Evolutionary conservation across 2,888 invertebrate species (phyloP).

Genomic region (Netelia melanura): DNA sequence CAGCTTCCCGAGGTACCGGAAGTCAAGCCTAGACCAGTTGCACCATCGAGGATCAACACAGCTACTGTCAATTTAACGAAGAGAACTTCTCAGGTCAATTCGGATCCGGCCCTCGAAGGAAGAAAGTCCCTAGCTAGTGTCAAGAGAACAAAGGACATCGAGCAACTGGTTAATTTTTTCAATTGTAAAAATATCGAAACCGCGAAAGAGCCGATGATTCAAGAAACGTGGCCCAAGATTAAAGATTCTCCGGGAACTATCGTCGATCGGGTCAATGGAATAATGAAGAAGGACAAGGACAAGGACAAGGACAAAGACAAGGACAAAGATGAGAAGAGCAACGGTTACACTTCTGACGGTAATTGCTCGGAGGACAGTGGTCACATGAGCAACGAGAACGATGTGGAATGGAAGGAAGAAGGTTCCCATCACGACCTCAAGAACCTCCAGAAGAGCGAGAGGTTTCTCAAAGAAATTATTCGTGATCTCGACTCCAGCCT

Average conservation of each 20-base stretch:
- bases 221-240: constrained; percentile 75
- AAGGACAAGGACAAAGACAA: constrained; percentile 73
- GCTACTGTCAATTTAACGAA: constrained; percentile 63
- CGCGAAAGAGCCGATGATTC: constrained; percentile 66
- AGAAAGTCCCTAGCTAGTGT: constrained; percentile 64
- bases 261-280: constrained; percentile 55
- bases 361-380: constrained; percentile 91
- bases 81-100: constrained; percentile 25
- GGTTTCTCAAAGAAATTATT: constrained; percentile 78
- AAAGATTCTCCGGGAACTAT: constrained; percentile 67
- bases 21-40: constrained; percentile 39
- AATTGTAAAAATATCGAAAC: constrained; percentile 81
- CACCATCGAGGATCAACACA: constrained; percentile 66
- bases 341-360: constrained; percentile 87
- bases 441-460: constrained; percentile 74
- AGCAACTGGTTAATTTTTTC: constrained; percentile 83
- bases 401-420: constrained; percentile 82
- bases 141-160: constrained; percentile 80
- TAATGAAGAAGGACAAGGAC: constrained; percentile 56
- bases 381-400: constrained; percentile 92
- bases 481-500: constrained; percentile 76
- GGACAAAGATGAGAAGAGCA: constrained; percentile 77
- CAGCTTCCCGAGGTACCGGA: constrained; percentile 60
- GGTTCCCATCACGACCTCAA: constrained; percentile 70
- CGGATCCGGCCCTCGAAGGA: constrained; percentile 39